Base-by-base conservation (phyloP, 2,888 invertebrate species). In the Papilio demoleus region DNA sequence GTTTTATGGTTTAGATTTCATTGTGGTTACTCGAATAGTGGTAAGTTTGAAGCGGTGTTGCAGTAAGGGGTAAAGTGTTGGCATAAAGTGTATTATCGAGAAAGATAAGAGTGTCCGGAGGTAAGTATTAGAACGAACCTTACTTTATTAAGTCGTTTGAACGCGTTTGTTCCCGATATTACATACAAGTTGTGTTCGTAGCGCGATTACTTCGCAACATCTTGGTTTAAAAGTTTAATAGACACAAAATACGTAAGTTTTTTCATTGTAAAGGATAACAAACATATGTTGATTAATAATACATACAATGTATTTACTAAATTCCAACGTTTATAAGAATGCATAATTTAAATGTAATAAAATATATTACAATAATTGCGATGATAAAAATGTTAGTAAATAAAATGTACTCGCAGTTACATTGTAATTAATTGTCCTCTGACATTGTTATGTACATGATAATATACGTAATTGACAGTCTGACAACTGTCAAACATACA, bases 61-160 rank as follows among this genome's bases (percentile, higher is more conserved):
- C 38, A 73, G 70, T 72, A 72, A 70, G 76, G 74, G 74, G 80
- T 79, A 73, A 80, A 82, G 83, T 83, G 86, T 81, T 83, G 79
- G 79, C 80, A 84, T 84, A 83, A 86, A 86, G 81, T 79, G 78
- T 76, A 84, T 86, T 86, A 87, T 85, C 85, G 85, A 86, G 84
- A 84, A 75, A 86, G 87, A 86, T 87, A 86, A 86, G 79, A 77
- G 74, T 73, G 72, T 76, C 72, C 75, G 75, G 77, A 83, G 81
- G 85, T 83, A 80, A 80, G 80, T 82, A 83, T 85, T 85, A 84
- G 81, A 81, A 78, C 77, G 79, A 78, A 83, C 81, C 82, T 79
- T 81, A 82, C 78, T 79, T 79, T 88, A 88, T 88, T 87, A 85
- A 87, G 87, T 85, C 86, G 87, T 88, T 81, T 72, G 70, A 68